A percentile compares a stretch with the other conserved stretches of the same genome.
Evolutionary conservation across 1,140 invertebrate genomes (phyloP).

Genomic region (Pemphigus obesinymphae): DNA sequence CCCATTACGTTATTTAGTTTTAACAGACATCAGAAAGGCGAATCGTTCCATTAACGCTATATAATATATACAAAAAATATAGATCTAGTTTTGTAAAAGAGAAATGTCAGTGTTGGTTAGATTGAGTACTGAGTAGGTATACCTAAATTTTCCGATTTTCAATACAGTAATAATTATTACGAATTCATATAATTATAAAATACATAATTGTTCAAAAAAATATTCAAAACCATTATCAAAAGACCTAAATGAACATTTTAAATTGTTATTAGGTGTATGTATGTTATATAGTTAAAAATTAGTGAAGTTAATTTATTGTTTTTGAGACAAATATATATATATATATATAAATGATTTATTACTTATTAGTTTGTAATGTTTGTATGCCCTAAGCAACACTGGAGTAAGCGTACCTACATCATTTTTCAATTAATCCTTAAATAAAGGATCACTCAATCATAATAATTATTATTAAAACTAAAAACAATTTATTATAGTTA

Average conservation of each 20-base stretch:
- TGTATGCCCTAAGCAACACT: neutral
- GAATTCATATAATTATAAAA: too few species aligned
- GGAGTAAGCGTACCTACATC: neutral
- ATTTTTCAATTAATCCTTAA: neutral
- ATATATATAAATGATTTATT: too few species aligned
- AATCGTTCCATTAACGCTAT: neutral
- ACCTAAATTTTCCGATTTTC: too few species aligned
- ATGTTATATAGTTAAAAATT: neutral
- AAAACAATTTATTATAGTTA: neutral
- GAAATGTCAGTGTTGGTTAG: too few species aligned
- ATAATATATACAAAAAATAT: neutral
- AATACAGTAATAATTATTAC: too few species aligned
- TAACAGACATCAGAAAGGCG: neutral
- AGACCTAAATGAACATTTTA: neutral
- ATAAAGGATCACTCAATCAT: neutral
- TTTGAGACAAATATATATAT: conserved; percentile 6
- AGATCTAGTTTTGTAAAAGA: neutral
- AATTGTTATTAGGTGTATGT: neutral
- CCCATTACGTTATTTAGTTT: neutral
- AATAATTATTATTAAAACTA: conserved; percentile 15
- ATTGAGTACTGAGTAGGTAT: too few species aligned
- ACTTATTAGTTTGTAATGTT: conserved; percentile 4
- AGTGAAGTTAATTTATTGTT: neutral
- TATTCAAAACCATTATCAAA: neutral
- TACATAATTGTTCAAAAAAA: too few species aligned